These are phyloP conservation scores for Lineus longissimus DNA, from an alignment of 1,140 invertebrate genomes.

Conservation along the genomic window DNA sequence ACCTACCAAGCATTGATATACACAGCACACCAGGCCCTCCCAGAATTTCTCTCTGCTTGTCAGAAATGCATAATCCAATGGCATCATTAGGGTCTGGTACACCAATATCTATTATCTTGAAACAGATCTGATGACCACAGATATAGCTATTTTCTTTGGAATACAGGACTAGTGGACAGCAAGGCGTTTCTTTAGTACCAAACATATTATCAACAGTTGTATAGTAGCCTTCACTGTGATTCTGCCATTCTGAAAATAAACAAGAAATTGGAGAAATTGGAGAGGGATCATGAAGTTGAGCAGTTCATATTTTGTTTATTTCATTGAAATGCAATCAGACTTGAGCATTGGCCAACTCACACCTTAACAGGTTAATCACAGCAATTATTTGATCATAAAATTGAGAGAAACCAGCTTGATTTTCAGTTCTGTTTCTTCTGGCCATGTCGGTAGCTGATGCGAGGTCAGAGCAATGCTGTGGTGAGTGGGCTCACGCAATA, in stretches of 20 bases:
- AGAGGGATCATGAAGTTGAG: neutral
- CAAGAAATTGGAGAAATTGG: neutral
- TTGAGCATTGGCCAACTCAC: no score
- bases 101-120: slow-evolving; percentile 38
- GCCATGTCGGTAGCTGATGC: no score
- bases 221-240: slow-evolving; percentile 29
- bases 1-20: neutral
- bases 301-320: no score
- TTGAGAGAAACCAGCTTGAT: no score
- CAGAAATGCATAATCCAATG: slow-evolving; percentile 3
- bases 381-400: no score
- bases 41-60: slow-evolving; percentile 6
- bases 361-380: no score
- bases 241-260: slow-evolving; percentile 40
- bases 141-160: slow-evolving; percentile 29
- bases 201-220: slow-evolving; percentile 42
- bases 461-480: no score
- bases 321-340: no score
- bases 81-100: slow-evolving; percentile 16
- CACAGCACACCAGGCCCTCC: slow-evolving; percentile 2
- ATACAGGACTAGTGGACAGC: slow-evolving; percentile 32
- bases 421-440: no score
- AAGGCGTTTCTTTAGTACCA: slow-evolving; percentile 26
- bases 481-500: no score
- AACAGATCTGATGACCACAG: slow-evolving; percentile 33